Percentiles rank a stretch among this genome's conserved stretches.
phyloP scores from a whole-genome alignment of 2,888 invertebrate species.

The Lithophane leautieri region DNA sequence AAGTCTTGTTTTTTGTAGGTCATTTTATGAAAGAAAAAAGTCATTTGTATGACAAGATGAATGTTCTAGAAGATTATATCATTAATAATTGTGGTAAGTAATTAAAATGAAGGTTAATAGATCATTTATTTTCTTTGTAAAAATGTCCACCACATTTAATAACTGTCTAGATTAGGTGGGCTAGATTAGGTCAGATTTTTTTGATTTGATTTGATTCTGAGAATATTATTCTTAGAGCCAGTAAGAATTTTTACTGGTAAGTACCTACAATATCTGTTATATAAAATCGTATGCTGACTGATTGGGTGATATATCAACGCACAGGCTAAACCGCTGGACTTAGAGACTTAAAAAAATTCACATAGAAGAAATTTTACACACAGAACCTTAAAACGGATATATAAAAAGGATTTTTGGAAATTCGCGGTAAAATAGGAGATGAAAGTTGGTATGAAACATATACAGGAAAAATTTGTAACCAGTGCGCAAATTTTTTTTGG shows the following conservation, averaged over 20 bases:
- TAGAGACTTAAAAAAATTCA: too few species aligned
- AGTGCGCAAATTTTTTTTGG: too few species aligned
- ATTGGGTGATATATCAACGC: too few species aligned
- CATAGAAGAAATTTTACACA: too few species aligned
- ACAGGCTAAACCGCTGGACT: too few species aligned
- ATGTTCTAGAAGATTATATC: constrained; percentile 15
- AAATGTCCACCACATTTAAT: constrained; percentile 33
- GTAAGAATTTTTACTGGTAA: neutral
- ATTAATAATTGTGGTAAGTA: constrained; percentile 17
- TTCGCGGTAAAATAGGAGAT: too few species aligned
- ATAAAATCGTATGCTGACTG: too few species aligned
- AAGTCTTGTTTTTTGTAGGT: constrained; percentile 7
- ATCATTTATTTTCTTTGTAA: neutral
- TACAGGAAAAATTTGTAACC: too few species aligned
- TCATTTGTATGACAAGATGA: constrained; percentile 14
- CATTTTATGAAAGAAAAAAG: neutral
- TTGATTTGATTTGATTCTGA: constrained; percentile 3
- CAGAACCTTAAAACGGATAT: too few species aligned
- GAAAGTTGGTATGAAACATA: too few species aligned
- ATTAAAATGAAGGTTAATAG: constrained; percentile 18
- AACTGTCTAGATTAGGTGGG: constrained; percentile 8
- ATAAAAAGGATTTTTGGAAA: too few species aligned
- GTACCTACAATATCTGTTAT: too few species aligned
- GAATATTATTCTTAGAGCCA: neutral
- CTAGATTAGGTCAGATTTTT: neutral